Percentiles rank a stretch among this genome's conserved stretches.
These are phyloP conservation scores for Galagoides demidoff DNA, from an alignment of 2,797 vertebrate genomes.

Conservation along the genomic window DNA sequence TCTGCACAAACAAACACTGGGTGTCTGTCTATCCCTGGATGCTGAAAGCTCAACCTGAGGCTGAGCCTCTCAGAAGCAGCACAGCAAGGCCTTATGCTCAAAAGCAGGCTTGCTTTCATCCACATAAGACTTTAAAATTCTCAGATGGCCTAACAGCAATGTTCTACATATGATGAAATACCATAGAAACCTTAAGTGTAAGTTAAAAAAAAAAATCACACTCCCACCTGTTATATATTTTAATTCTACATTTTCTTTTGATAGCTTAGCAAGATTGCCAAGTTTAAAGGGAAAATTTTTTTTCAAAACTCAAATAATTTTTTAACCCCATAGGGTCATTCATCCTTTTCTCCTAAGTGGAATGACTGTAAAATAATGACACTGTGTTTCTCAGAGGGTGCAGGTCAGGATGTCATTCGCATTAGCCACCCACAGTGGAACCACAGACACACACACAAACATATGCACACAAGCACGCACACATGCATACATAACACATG, in stretches of 20 bases:
- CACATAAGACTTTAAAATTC: not conserved
- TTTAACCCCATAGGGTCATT: not conserved
- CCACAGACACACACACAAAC: not conserved
- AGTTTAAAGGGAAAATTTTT: not conserved
- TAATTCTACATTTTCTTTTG: slow-evolving; percentile 17
- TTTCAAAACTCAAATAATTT: not conserved
- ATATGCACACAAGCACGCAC: fast-evolving
- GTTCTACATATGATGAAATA: not conserved
- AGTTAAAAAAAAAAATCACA: not conserved
- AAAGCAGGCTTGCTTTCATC: not conserved
- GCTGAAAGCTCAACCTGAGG: not conserved
- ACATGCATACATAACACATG: not conserved
- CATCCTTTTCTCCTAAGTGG: not conserved
- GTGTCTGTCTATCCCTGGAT: not conserved
- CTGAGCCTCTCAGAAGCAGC: not conserved
- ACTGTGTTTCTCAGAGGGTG: not conserved
- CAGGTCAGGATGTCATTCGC: not conserved
- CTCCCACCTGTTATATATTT: not conserved
- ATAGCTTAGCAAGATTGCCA: not conserved
- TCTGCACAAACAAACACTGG: not conserved
- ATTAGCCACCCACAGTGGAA: not conserved
- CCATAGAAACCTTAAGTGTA: not conserved
- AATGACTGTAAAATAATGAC: not conserved
- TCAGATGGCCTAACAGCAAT: not conserved
- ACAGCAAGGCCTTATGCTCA: not conserved